These are phyloP conservation scores for Okapia johnstoni DNA, from an alignment of 2,113 vertebrate genomes.

Conservation along the genomic window DNA sequence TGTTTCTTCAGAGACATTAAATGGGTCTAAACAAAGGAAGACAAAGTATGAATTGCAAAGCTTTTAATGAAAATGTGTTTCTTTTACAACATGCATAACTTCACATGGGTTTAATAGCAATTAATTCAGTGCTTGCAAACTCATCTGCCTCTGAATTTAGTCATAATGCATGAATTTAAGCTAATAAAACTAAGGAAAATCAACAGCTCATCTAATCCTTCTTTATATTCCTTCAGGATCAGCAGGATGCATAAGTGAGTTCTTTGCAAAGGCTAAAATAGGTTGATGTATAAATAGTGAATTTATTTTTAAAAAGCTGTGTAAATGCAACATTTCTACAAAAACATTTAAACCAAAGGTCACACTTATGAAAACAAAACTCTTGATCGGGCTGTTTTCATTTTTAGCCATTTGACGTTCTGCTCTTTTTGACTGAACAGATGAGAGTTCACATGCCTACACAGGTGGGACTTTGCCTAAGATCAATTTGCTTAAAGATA, in stretches of 20 bases:
- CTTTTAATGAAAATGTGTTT: slow-evolving; percentile 5
- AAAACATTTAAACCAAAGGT: neutral
- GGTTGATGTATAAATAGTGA: neutral
- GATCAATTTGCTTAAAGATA: neutral
- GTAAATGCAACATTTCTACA: neutral
- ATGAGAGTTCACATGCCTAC: neutral
- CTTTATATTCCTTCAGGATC: neutral
- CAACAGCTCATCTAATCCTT: neutral
- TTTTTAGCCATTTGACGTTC: neutral
- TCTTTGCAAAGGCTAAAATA: neutral
- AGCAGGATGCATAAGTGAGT: neutral
- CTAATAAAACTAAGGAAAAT: neutral
- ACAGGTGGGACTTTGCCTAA: neutral
- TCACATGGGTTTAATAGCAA: neutral
- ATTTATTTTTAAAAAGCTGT: neutral
- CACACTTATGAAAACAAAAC: neutral
- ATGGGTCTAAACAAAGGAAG: neutral
- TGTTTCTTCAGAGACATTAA: neutral
- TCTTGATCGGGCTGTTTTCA: neutral
- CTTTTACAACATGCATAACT: neutral
- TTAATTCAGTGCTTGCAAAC: neutral
- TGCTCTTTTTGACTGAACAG: neutral
- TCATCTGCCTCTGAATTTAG: neutral
- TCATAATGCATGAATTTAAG: neutral
- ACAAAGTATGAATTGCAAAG: neutral